These are phyloP conservation scores for Sipunculus nudus DNA, from an alignment of 2,888 invertebrate species.

Conservation along the genomic window DNA sequence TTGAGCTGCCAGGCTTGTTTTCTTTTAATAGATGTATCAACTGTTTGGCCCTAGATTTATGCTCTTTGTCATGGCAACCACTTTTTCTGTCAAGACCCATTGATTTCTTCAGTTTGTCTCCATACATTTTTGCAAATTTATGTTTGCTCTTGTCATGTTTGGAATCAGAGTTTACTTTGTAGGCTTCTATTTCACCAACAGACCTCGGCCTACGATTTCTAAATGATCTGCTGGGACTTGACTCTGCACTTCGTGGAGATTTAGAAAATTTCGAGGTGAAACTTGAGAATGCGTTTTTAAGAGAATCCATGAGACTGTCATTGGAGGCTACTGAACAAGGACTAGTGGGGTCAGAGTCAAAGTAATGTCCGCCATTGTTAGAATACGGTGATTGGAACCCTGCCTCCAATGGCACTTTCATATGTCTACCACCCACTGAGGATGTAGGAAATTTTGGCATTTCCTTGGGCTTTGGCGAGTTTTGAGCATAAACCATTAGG, in stretches of 20 bases:
- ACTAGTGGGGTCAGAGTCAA: neutral
- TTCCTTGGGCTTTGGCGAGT: no score
- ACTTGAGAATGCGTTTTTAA: slow-evolving; percentile 49
- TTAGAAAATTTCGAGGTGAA: slow-evolving; percentile 46
- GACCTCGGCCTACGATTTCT: slow-evolving; percentile 14
- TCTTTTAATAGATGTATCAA: slow-evolving; percentile 69
- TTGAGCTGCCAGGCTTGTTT: slow-evolving; percentile 78
- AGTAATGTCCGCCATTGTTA: no score
- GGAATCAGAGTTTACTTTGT: neutral
- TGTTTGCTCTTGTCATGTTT: slow-evolving; percentile 17
- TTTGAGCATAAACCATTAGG: no score
- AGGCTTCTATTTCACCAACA: slow-evolving; percentile 5
- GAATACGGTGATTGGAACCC: neutral
- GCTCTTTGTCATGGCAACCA: neutral
- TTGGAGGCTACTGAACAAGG: slow-evolving; percentile 5
- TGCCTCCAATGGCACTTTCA: no score
- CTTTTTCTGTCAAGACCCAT: neutral
- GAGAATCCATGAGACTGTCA: slow-evolving; percentile 48
- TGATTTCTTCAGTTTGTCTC: slow-evolving; percentile 12
- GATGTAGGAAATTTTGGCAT: no score
- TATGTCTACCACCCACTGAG: no score
- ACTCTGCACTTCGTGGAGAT: slow-evolving; percentile 8
- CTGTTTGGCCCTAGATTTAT: slow-evolving; percentile 2
- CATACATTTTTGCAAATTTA: slow-evolving; percentile 18
- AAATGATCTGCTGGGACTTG: neutral